Evolutionary conservation across 2,113 vertebrate species (phyloP), one percentile per base, ranked within the genome.

Genomic region (Turdus rufiventris): DNA sequence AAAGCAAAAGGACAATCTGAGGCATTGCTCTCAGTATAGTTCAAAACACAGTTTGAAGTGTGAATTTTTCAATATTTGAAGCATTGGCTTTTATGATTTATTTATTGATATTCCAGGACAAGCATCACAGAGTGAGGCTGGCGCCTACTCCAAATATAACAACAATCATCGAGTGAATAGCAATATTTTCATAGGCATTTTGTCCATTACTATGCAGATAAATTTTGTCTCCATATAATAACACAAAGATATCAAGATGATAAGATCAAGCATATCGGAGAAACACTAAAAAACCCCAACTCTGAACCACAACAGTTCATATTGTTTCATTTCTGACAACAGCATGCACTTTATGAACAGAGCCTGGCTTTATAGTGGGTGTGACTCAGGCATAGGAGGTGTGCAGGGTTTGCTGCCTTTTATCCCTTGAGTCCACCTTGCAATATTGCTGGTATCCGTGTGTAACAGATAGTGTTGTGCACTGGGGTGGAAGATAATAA

Each of bases 381-480:
- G 93, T 96, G 96, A 91, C 82, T 94, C 95, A 83, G 83, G 95
- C 93, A 12, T 14, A 94, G 96, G 97, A 94, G 93, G 88, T 97
- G 68, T 85, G 79, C 76, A 88, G 91, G 80, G 71, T 92, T 93
- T 86, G 94, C 97, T 96, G 95, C 93, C 92, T 97, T 96, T 96
- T 95, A 95, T 91, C 93, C 96, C 88, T 92, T 53, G 94, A 97
- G 96, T 88, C 97, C 97, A 97, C 91, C 62, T 94, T 97, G 97
- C 97, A 97, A 97, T 98, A 96, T 96, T 96, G 93, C 96, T 89
- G 97, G 97, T 97, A 96, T 97, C 97, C 97, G 92, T 97, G 98
- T 98, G 97, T 98, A 98, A 97, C 98, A 97, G 97, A 98, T 95
- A 98, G 97, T 96, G 94, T 96, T 98, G 98, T 98, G 97, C 97